Base-by-base conservation (phyloP, 2,888 invertebrate species). In the Aphelenchoides bicaudatus region DNA sequence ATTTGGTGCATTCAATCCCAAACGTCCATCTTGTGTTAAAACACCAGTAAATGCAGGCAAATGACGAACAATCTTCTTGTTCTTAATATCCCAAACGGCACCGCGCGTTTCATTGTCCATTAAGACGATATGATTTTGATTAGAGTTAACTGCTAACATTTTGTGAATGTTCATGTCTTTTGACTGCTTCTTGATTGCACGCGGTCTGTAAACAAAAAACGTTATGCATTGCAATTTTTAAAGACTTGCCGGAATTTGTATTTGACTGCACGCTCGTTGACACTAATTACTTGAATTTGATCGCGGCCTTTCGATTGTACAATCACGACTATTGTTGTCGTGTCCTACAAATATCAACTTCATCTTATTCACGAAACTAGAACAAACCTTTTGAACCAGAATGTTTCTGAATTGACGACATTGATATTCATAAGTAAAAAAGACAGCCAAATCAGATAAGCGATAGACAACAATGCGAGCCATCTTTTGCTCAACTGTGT, bases 1-100 rank as follows among this genome's bases (percentile, higher is more conserved):
- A 43, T 75, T 82, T 0, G 96, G 94, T 0, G 96, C 93, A 78
- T 89, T 92, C 0, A 96, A 83, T 0, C 94, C 96, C 67, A 86
- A 87, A 80, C 90, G 90, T 1, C 83, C 83, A 59, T 82, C 82
- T 30, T 92, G 51, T 1, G 74, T 55, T 23, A 52, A 39, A 30
- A 61, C 58, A 16, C 72, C 73, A 38, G 64, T 70, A 56, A 75
- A 74, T 28, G 67, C 65, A 2, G 69, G 65, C 8, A 74, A 49
- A n/a, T 54, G 30, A 37, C 74, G 59, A 2, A 70, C 39, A 5
- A 71, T 53, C 50, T 69, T 71, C 10, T 60, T 43, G 5, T 57
- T 59, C 43, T 67, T 62, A 6, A 72, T 62, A 50, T 74, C 74
- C 72, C 72, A 74, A 19, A 74, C 54, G 38, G 61, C 63, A 1